phyloP scores from a whole-genome alignment of 2,797 vertebrate species.

The Brachyrhaphis roseni region DNA sequence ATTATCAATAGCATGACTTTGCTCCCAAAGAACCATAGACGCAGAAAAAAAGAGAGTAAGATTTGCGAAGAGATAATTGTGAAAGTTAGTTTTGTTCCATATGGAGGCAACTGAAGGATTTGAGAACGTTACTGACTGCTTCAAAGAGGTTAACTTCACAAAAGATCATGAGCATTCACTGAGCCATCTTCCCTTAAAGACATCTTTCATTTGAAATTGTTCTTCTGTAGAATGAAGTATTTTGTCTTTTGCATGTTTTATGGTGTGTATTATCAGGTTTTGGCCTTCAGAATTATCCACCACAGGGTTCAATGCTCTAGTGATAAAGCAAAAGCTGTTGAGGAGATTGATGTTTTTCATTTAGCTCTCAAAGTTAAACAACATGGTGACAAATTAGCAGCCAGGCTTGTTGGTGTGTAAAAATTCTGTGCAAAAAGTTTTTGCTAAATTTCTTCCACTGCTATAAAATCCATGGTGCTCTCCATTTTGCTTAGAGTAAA shows the following conservation, averaged over 20 bases:
- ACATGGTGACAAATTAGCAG: slow-evolving; percentile 24
- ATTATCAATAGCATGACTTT: slow-evolving; percentile 56
- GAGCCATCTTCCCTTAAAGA: slow-evolving; percentile 1
- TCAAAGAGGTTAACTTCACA: slow-evolving; percentile 47
- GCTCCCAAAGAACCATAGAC: slow-evolving; percentile 63
- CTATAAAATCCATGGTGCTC: not conserved
- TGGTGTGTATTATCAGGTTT: slow-evolving; percentile 25
- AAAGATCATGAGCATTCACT: slow-evolving; percentile 46
- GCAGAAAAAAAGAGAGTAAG: slow-evolving; percentile 48
- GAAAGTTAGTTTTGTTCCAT: slow-evolving; percentile 60
- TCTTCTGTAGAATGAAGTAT: slow-evolving; percentile 25
- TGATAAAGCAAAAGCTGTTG: slow-evolving; percentile 32
- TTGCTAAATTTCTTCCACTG: not conserved
- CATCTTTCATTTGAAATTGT: slow-evolving; percentile 16
- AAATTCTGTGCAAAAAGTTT: not conserved
- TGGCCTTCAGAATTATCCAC: slow-evolving; percentile 59
- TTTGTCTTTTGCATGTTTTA: slow-evolving; percentile 12
- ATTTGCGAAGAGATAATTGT: slow-evolving; percentile 56
- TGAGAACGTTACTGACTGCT: slow-evolving; percentile 34
- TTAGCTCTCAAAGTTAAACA: slow-evolving; percentile 56
- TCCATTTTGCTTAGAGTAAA: not conserved
- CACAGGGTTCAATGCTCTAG: slow-evolving; percentile 47
- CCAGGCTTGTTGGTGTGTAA: not conserved
- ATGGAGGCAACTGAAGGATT: slow-evolving; percentile 59
- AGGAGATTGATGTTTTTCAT: slow-evolving; percentile 70